Conservation (phyloP, 2,113 vertebrate genomes). For the Alethe castanea region DNA sequence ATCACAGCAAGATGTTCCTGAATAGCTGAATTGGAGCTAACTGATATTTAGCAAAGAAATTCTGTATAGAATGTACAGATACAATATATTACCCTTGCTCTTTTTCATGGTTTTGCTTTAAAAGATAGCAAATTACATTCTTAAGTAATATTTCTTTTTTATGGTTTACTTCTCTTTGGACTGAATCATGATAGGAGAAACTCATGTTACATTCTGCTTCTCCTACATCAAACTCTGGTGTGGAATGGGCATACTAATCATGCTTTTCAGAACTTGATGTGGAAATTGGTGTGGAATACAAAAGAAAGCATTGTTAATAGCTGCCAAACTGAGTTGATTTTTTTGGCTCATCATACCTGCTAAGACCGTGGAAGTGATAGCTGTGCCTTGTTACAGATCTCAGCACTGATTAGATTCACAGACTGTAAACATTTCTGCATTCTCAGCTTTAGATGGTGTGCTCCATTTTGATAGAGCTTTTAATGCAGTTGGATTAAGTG, state of each 20-base stretch:
- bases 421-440: not conserved
- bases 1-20: not conserved
- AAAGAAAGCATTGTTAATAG: not conserved
- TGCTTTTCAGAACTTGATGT: not conserved
- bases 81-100: not conserved
- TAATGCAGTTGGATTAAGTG: not conserved
- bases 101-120: not conserved
- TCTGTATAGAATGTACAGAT: not conserved
- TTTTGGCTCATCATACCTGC: not conserved
- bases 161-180: not conserved
- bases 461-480: not conserved
- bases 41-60: not conserved
- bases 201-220: not conserved
- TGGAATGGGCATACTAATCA: not conserved
- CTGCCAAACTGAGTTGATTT: not conserved
- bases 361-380: not conserved
- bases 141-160: not conserved
- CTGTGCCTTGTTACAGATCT: not conserved
- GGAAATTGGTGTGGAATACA: not conserved
- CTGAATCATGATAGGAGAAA: not conserved
- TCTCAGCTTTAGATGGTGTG: not conserved
- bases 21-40: not conserved
- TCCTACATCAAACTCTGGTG: not conserved
- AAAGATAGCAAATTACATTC: not conserved
- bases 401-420: not conserved